These are phyloP conservation scores for Thaumetopoea pityocampa DNA, from an alignment of 1,140 invertebrate genomes.

Conservation along the genomic window DNA sequence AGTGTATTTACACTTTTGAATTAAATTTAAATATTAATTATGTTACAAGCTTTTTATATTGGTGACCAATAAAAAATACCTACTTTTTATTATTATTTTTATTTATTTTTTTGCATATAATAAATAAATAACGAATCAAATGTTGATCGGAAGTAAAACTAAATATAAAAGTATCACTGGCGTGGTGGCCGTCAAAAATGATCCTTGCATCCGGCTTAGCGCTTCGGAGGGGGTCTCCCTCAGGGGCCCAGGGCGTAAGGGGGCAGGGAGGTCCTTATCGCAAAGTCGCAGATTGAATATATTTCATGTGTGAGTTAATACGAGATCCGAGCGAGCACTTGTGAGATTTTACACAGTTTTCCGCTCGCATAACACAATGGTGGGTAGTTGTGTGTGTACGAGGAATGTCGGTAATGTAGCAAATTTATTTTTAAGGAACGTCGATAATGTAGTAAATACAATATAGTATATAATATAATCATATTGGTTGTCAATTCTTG, in stretches of 20 bases:
- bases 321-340: constrained; percentile 28
- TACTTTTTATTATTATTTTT: too few relatives aligned
- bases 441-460: constrained; percentile 9
- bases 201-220: constrained; percentile 36
- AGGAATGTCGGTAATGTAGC: too few relatives aligned
- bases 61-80: too few relatives aligned
- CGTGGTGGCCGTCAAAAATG: constrained; percentile 39
- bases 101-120: too few relatives aligned
- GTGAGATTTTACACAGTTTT: constrained; percentile 25
- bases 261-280: constrained; percentile 41
- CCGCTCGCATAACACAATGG: constrained; percentile 2
- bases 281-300: constrained; percentile 63
- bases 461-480: constrained; percentile 9
- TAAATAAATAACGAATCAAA: neutral
- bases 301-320: constrained; percentile 56
- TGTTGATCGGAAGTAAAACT: neutral
- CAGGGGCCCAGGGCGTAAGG: constrained; percentile 6
- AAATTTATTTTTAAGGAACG: too few relatives aligned
- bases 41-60: too few relatives aligned
- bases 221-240: constrained; percentile 17
- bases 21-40: too few relatives aligned
- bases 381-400: neutral
- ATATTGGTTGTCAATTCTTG: constrained; percentile 7
- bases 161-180: constrained; percentile 12
- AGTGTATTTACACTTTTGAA: too few relatives aligned